These are phyloP conservation scores for Drosophila gunungcola DNA, from an alignment of 1,140 invertebrate genomes.

Conservation along the genomic window DNA sequence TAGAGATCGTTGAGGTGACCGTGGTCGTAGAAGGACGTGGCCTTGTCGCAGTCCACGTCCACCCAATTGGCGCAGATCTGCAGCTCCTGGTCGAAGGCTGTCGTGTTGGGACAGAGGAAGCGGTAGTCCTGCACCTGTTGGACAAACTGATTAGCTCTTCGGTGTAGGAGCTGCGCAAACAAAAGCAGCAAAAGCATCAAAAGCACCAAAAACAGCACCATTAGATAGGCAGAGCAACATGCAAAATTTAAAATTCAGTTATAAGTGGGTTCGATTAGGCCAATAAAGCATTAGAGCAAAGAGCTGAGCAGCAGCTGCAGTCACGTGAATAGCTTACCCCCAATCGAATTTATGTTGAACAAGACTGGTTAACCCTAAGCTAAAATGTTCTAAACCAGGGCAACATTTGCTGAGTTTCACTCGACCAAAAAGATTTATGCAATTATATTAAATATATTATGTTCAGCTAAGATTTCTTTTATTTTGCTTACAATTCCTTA, in stretches of 20 bases:
- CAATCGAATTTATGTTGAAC: too few species aligned
- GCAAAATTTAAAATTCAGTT: constrained; percentile 68
- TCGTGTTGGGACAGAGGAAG: constrained; percentile 96
- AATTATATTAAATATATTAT: neutral
- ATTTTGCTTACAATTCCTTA: too few species aligned
- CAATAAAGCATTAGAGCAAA: constrained; percentile 31
- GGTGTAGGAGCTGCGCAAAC: constrained; percentile 69
- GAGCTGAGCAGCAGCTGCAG: constrained; percentile 24
- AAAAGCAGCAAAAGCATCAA: constrained; percentile 56
- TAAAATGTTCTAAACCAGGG: neutral
- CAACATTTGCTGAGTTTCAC: constrained; percentile 1
- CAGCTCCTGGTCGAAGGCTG: constrained; percentile 96
- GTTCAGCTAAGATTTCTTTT: too few species aligned
- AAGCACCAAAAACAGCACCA: constrained; percentile 64
- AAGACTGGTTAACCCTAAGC: neutral
- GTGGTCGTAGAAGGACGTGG: constrained; percentile 91
- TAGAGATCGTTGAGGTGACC: constrained; percentile 93
- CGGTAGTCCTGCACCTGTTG: constrained; percentile 90
- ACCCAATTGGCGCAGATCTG: constrained; percentile 96
- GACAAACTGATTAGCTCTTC: constrained; percentile 80
- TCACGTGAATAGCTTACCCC: neutral
- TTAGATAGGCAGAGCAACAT: constrained; percentile 77
- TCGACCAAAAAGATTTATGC: neutral
- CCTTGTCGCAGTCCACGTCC: constrained; percentile 93
- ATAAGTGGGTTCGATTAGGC: constrained; percentile 44